Evolutionary conservation across 2,888 invertebrate genomes (phyloP).

Genomic region (Drosophila hamatofila): DNA sequence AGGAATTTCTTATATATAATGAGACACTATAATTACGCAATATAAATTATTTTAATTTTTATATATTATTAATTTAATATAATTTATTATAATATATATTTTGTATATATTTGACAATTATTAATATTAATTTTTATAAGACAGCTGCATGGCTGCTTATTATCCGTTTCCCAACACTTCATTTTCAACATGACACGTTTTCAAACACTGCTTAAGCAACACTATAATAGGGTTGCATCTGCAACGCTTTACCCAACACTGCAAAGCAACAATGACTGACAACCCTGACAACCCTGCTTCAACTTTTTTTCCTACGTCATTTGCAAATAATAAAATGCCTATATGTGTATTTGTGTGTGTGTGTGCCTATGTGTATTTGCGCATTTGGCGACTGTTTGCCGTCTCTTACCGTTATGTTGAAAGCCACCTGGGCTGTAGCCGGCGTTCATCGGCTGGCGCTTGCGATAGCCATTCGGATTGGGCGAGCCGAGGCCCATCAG

Average conservation of each 20-base stretch:
- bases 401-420: conserved; percentile 67
- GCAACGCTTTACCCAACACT: conserved; percentile 6
- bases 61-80: too few species aligned
- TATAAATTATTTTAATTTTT: too few species aligned
- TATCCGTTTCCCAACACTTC: not conserved
- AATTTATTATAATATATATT: too few species aligned
- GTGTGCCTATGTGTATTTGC: not conserved
- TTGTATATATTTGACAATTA: too few species aligned
- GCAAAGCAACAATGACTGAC: not conserved
- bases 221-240: not conserved
- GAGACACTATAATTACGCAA: too few species aligned
- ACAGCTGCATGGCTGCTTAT: not conserved
- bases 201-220: not conserved
- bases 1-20: too few species aligned
- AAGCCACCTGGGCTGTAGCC: conserved; percentile 46
- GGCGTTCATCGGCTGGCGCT: conserved; percentile 58
- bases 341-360: not conserved
- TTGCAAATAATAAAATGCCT: not conserved
- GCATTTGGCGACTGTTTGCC: not conserved
- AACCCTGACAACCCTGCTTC: not conserved
- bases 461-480: conserved; percentile 56
- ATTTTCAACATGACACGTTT: not conserved
- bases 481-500: conserved; percentile 39
- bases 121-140: too few species aligned
- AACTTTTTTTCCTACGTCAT: conserved; percentile 7